Evolutionary conservation across 2,888 invertebrate species (phyloP).

Genomic region (Mythimna vitellina): DNA sequence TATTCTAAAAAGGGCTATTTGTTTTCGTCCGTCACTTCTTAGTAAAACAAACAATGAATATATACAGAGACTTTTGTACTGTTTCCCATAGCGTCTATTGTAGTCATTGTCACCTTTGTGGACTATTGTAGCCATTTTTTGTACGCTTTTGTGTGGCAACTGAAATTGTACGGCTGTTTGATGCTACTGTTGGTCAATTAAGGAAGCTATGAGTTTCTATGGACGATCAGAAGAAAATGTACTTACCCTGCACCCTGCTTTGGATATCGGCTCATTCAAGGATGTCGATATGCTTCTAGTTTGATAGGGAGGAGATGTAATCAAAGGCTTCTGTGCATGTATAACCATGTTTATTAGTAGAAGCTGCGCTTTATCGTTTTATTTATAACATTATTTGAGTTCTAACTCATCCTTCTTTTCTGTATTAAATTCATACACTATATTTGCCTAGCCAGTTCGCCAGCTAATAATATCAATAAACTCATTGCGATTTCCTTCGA

Average conservation of each 20-base stretch:
- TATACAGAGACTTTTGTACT: conserved; percentile 85
- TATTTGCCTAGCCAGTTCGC: too few species aligned
- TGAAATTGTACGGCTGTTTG: conserved; percentile 75
- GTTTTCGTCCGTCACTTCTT: conserved; percentile 87
- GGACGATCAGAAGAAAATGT: not conserved
- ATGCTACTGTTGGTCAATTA: conserved; percentile 59
- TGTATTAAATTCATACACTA: too few species aligned
- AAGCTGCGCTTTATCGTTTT: too few species aligned
- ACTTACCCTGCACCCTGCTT: too few species aligned
- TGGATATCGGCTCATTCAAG: not conserved
- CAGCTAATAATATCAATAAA: too few species aligned
- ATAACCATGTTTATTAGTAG: too few species aligned
- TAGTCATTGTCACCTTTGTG: conserved; percentile 86
- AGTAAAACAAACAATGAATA: conserved; percentile 89
- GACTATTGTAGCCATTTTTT: conserved; percentile 80
- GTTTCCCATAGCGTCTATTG: conserved; percentile 84
- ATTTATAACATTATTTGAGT: too few species aligned
- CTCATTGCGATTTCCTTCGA: too few species aligned
- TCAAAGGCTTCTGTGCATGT: too few species aligned
- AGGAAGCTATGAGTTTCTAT: not conserved
- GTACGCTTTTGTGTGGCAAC: conserved; percentile 71
- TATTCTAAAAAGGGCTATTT: conserved; percentile 82
- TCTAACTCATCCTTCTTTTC: too few species aligned
- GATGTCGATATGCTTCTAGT: not conserved
- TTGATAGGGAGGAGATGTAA: not conserved